A percentile compares a stretch with the other conserved stretches of the same genome.
Evolutionary conservation across 2,888 invertebrate genomes (phyloP).

Genomic region (Synergus laeviventris): DNA sequence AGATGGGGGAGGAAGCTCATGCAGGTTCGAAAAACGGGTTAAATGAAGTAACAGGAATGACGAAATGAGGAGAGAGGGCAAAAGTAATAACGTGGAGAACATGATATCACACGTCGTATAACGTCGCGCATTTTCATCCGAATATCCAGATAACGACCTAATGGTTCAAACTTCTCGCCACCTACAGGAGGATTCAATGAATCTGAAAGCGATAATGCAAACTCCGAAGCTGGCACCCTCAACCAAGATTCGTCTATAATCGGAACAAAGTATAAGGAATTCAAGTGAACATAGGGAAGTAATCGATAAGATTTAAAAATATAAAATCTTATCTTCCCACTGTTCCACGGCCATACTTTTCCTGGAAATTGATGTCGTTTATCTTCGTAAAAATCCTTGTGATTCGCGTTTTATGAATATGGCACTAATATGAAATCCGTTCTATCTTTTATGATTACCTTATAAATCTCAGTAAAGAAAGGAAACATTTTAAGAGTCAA

Average conservation of each 20-base stretch:
- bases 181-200: conserved; percentile 66
- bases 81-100: conserved; percentile 57
- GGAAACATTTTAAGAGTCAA: neutral
- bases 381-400: neutral
- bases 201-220: conserved; percentile 71
- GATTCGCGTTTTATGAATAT: conserved; percentile 14
- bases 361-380: neutral
- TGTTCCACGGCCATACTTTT: neutral
- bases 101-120: conserved; percentile 68
- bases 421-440: conserved; percentile 1
- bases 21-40: conserved; percentile 38
- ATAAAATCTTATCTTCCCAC: conserved; percentile 12
- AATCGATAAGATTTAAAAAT: conserved; percentile 29
- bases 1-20: conserved; percentile 33
- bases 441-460: neutral
- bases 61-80: conserved; percentile 44
- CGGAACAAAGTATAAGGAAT: conserved; percentile 50
- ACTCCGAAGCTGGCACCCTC: conserved; percentile 58
- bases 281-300: conserved; percentile 35
- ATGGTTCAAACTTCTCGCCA: conserved; percentile 67
- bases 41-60: conserved; percentile 31
- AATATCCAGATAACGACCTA: conserved; percentile 69
- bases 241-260: conserved; percentile 47
- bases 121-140: conserved; percentile 67
- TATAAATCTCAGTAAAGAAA: neutral